Evolutionary conservation across 2,797 vertebrate species (phyloP).

Genomic region (Sebastes diploproa): DNA sequence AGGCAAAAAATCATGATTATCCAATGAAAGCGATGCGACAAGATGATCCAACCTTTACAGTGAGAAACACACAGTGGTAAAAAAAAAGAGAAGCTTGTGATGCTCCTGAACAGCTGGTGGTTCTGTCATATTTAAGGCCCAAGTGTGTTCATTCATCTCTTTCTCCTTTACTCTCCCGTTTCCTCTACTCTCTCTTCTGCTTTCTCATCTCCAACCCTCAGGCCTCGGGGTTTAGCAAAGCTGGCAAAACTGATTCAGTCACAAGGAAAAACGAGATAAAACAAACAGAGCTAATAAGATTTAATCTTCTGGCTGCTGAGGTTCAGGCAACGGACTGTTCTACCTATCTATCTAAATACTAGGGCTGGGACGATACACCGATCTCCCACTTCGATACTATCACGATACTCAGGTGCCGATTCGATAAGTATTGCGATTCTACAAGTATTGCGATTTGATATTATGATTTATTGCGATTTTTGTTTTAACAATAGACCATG

Average conservation of each 20-base stretch:
- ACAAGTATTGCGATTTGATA: too few relatives aligned
- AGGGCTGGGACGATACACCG: too few relatives aligned
- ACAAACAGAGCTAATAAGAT: neutral
- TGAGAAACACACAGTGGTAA: neutral
- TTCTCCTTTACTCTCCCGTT: conserved; percentile 10
- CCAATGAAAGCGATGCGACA: conserved; percentile 39
- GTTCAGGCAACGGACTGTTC: neutral
- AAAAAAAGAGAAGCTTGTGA: neutral
- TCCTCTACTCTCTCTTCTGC: conserved; percentile 9
- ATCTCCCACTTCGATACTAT: too few relatives aligned
- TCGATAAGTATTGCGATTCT: too few relatives aligned
- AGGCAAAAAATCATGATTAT: conserved; percentile 35
- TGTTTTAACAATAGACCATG: too few relatives aligned
- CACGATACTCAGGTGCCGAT: rapidly evolving
- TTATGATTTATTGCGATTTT: too few relatives aligned
- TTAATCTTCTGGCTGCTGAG: neutral
- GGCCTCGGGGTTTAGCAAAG: conserved; percentile 12
- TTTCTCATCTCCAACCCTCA: conserved; percentile 19
- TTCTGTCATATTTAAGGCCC: conserved; percentile 25
- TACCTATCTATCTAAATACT: neutral
- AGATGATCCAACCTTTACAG: conserved; percentile 14
- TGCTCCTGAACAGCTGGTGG: conserved; percentile 38
- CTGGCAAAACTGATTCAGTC: conserved; percentile 31
- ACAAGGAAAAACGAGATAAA: neutral
- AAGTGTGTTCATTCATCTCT: conserved; percentile 28